Percentiles rank a stretch among this genome's conserved stretches.
Evolutionary conservation across 2,888 invertebrate species (phyloP).

Genomic region (Zaprionus bogoriensis): DNA sequence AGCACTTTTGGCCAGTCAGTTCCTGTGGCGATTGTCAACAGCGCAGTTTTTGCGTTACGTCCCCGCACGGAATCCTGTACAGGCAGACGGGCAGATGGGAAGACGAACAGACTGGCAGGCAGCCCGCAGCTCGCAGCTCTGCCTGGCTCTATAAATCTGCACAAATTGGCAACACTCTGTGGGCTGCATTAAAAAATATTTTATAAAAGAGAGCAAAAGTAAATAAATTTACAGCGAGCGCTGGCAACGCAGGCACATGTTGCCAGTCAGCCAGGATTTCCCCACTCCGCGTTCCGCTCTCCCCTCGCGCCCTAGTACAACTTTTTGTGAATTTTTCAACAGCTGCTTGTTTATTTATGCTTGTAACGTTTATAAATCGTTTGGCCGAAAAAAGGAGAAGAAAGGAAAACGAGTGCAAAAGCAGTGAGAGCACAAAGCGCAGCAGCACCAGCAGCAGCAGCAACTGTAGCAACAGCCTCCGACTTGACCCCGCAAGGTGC

Average conservation of each 20-base stretch:
- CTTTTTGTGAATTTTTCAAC: conserved; percentile 49
- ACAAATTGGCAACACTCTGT: conserved; percentile 79
- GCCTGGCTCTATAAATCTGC: conserved; percentile 72
- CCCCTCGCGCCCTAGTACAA: not conserved
- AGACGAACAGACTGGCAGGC: not conserved
- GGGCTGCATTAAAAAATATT: conserved; percentile 77
- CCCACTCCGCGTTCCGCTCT: not conserved
- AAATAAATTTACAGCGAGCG: conserved; percentile 70
- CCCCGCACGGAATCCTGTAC: conserved; percentile 6
- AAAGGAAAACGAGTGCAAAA: conserved; percentile 10
- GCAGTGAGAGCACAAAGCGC: conserved; percentile 24
- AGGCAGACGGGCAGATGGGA: not conserved
- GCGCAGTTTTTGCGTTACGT: conserved; percentile 45
- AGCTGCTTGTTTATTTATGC: conserved; percentile 76
- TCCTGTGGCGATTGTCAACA: conserved; percentile 78
- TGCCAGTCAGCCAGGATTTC: conserved; percentile 51
- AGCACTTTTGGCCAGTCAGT: conserved; percentile 43
- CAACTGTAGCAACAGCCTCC: not conserved
- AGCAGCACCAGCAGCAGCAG: conserved; percentile 28
- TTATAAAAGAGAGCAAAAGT: conserved; percentile 74
- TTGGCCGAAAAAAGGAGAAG: conserved; percentile 49
- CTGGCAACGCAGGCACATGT: conserved; percentile 56
- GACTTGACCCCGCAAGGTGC: conserved; percentile 50
- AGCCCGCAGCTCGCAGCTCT: conserved; percentile 10
- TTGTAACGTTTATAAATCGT: conserved; percentile 78